Percentiles rank a stretch among this genome's conserved stretches.
Conservation (phyloP, 2,888 invertebrate genomes). For the Ptycholaimellus sp. region DNA sequence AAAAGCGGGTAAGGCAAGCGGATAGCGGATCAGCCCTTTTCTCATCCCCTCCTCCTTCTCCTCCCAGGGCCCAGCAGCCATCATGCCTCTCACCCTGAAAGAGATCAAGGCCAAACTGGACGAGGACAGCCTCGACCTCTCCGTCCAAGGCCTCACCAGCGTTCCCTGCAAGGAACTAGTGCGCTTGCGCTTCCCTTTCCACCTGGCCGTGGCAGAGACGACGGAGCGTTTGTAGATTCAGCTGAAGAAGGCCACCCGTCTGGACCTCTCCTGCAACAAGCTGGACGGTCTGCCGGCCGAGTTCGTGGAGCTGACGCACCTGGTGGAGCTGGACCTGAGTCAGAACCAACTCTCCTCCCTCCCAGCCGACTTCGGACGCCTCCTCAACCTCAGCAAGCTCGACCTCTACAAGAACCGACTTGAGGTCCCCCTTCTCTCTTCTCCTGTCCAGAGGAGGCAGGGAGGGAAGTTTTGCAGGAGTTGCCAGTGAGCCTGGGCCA, state of each 20-base stretch:
- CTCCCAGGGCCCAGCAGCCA: too few species aligned
- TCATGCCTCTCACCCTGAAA: slow-evolving; percentile 15
- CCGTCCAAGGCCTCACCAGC: slow-evolving; percentile 20
- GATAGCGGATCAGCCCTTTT: too few species aligned
- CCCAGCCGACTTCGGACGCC: slow-evolving; percentile 48
- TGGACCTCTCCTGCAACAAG: slow-evolving; percentile 28
- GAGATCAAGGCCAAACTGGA: slow-evolving; percentile 24
- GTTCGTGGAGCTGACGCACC: slow-evolving; percentile 16
- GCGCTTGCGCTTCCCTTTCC: slow-evolving; percentile 5
- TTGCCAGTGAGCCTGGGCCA: slow-evolving; percentile 46
- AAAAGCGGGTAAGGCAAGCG: too few species aligned
- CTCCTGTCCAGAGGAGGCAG: too few species aligned
- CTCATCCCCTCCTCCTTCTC: too few species aligned
- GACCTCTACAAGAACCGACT: slow-evolving; percentile 53
- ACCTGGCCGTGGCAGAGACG: too few species aligned
- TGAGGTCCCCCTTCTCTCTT: too few species aligned
- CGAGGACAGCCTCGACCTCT: slow-evolving; percentile 26
- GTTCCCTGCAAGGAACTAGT: slow-evolving; percentile 27
- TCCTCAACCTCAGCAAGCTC: slow-evolving; percentile 43
- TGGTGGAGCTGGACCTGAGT: slow-evolving; percentile 40
- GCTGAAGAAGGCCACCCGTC: slow-evolving; percentile 24
- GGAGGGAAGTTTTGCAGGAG: too few species aligned
- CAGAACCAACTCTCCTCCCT: slow-evolving; percentile 45
- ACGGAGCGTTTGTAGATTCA: too few species aligned
- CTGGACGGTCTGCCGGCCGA: slow-evolving; percentile 19